These are phyloP conservation scores for Leptobrachium leishanense DNA, from an alignment of 2,113 vertebrate genomes.

Conservation along the genomic window DNA sequence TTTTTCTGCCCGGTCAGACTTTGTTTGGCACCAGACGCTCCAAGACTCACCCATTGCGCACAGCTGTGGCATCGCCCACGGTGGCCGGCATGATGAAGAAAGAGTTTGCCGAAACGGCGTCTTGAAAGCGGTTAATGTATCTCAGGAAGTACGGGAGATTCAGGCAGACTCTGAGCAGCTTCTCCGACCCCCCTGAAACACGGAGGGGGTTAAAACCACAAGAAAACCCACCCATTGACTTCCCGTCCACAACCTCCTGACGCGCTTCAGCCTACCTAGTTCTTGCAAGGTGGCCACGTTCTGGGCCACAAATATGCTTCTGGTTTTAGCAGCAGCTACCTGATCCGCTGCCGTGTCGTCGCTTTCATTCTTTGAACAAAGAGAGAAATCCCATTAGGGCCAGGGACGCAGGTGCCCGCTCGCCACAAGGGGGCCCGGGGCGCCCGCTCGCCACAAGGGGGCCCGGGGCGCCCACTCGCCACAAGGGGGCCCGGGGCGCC, in stretches of 20 bases:
- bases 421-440: too few relatives aligned
- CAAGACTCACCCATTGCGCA: constrained; percentile 87
- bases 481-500: too few relatives aligned
- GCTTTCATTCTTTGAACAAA: constrained; percentile 82
- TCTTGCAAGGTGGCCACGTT: constrained; percentile 97
- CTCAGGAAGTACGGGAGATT: constrained; percentile 96
- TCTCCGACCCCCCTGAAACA: constrained; percentile 89
- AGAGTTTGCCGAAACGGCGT: constrained; percentile 94
- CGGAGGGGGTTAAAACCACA: not conserved
- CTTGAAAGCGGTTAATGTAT: constrained; percentile 99
- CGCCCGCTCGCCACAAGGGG: too few relatives aligned
- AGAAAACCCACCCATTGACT: too few relatives aligned
- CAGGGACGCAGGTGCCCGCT: too few relatives aligned
- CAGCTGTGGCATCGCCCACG: constrained; percentile 94
- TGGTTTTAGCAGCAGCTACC: constrained; percentile 86
- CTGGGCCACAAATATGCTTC: constrained; percentile 94
- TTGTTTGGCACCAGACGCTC: too few relatives aligned
- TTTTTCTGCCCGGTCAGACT: too few relatives aligned
- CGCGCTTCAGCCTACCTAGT: constrained; percentile 71
- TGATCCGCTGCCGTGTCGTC: constrained; percentile 89
- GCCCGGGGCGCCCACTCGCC: too few relatives aligned
- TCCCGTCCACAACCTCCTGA: not conserved
- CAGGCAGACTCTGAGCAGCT: constrained; percentile 92
- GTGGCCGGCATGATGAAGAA: constrained; percentile 99
- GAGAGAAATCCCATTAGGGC: constrained; percentile 1